phyloP scores from a whole-genome alignment of 92 coral and sea anemone species.

The Epizoanthus stellaris region DNA sequence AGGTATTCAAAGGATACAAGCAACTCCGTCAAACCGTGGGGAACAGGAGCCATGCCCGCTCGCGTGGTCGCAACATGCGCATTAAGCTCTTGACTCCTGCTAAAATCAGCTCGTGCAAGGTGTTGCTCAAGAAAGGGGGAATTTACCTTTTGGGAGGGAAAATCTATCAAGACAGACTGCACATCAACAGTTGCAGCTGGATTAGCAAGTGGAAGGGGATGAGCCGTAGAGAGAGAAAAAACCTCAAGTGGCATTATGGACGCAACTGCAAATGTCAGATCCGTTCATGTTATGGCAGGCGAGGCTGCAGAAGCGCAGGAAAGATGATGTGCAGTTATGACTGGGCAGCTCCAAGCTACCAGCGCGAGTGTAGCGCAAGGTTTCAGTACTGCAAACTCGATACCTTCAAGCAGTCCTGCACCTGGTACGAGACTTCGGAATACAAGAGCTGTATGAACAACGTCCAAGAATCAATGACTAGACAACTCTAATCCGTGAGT shows the following conservation, averaged over 20 bases:
- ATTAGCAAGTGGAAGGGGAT: conserved; percentile 77
- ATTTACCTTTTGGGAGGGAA: conserved; percentile 89
- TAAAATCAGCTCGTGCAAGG: conserved; percentile 69
- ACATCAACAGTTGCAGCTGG: conserved; percentile 84
- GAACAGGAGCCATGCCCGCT: conserved; percentile 52
- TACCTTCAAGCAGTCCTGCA: conserved; percentile 51
- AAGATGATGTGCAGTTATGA: conserved; percentile 46
- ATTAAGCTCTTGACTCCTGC: conserved; percentile 85
- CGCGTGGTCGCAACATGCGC: conserved; percentile 41
- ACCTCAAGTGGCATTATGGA: conserved; percentile 80
- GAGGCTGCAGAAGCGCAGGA: conserved; percentile 58
- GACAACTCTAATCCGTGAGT: neutral
- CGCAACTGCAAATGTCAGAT: conserved; percentile 85
- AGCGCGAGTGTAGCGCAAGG: conserved; percentile 61
- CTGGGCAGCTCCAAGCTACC: conserved; percentile 44
- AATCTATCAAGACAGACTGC: conserved; percentile 69
- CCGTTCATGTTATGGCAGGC: conserved; percentile 74
- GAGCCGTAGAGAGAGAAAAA: conserved; percentile 82
- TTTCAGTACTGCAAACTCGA: conserved; percentile 75
- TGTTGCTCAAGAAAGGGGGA: conserved; percentile 61
- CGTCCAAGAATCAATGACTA: neutral
- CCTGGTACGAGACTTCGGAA: conserved; percentile 50
- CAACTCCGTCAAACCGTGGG: conserved; percentile 55
- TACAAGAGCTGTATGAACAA: conserved; percentile 38
- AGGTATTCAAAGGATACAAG: conserved; percentile 84